Evolutionary conservation across 2,888 invertebrate genomes (phyloP).

Genomic region (Erebia epiphron): DNA sequence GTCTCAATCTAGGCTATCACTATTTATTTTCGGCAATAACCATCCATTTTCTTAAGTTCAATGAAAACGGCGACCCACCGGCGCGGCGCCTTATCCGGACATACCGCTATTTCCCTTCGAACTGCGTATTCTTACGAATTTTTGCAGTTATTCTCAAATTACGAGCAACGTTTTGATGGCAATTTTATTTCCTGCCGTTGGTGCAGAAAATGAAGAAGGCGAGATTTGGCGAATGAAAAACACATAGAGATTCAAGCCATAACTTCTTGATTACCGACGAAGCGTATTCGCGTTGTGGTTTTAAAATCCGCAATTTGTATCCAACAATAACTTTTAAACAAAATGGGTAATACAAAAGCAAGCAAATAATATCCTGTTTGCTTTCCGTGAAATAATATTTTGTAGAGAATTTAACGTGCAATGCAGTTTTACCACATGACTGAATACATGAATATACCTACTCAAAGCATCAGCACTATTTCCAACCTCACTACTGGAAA

Average conservation of each 20-base stretch:
- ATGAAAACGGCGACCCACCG: slow-evolving; percentile 43
- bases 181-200: slow-evolving; percentile 75
- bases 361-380: no score
- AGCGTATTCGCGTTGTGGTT: slow-evolving; percentile 20
- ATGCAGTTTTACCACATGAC: no score
- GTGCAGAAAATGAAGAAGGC: slow-evolving; percentile 73
- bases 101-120: slow-evolving; percentile 68
- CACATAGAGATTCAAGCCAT: slow-evolving; percentile 49
- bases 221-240: slow-evolving; percentile 64
- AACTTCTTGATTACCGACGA: slow-evolving; percentile 47
- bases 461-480: no score
- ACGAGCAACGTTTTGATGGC: slow-evolving; percentile 72
- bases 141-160: slow-evolving; percentile 79
- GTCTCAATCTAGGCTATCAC: no score
- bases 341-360: neutral
- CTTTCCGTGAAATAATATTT: no score
- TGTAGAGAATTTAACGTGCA: no score
- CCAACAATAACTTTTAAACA: slow-evolving; percentile 5
- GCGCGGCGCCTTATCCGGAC: slow-evolving; percentile 55
- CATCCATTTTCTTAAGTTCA: slow-evolving; percentile 1
- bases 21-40: neutral
- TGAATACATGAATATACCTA: no score
- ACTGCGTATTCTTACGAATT: slow-evolving; percentile 67
- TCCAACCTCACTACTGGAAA: no score
- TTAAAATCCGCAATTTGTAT: slow-evolving; percentile 16